A percentile compares a stretch with the other conserved stretches of the same genome.
These are phyloP conservation scores for Alviniconcha marisindica DNA, from an alignment of 1,140 invertebrate genomes.

Conservation along the genomic window DNA sequence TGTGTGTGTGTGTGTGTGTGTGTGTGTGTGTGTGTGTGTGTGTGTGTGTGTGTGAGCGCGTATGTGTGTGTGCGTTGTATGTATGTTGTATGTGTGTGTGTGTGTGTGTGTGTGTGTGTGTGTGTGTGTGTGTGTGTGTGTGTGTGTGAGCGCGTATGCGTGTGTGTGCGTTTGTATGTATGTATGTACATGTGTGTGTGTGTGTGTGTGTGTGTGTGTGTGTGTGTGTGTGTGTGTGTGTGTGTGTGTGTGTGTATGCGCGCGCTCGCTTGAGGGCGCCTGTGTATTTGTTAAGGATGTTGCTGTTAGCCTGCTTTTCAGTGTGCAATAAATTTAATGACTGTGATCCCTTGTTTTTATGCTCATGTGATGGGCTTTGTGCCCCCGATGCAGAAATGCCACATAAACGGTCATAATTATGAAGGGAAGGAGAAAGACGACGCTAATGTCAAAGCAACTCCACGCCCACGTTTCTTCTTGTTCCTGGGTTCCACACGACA, in stretches of 20 bases:
- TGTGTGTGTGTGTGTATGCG: background rate
- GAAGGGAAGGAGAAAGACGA: too few species aligned
- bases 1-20: background rate
- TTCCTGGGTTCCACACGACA: too few species aligned
- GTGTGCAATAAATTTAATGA: too few species aligned
- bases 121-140: background rate
- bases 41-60: slow-evolving; percentile 1
- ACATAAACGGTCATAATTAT: too few species aligned
- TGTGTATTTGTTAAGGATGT: slow-evolving; percentile 11
- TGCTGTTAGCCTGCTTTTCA: too few species aligned
- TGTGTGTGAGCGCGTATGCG: background rate
- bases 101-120: background rate
- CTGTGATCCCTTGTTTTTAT: too few species aligned
- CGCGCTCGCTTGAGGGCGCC: background rate
- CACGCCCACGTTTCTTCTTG: too few species aligned
- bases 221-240: background rate
- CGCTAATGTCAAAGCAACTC: too few species aligned
- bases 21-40: slow-evolving; percentile 18
- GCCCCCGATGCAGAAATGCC: too few species aligned
- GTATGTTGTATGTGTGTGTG: background rate
- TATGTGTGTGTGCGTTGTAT: background rate
- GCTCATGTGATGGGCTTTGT: too few species aligned
- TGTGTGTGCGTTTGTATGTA: background rate
- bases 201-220: slow-evolving; percentile 12
- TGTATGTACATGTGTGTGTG: background rate